Conservation (phyloP, 2,888 invertebrate genomes). For the Oscheius sp. region DNA sequence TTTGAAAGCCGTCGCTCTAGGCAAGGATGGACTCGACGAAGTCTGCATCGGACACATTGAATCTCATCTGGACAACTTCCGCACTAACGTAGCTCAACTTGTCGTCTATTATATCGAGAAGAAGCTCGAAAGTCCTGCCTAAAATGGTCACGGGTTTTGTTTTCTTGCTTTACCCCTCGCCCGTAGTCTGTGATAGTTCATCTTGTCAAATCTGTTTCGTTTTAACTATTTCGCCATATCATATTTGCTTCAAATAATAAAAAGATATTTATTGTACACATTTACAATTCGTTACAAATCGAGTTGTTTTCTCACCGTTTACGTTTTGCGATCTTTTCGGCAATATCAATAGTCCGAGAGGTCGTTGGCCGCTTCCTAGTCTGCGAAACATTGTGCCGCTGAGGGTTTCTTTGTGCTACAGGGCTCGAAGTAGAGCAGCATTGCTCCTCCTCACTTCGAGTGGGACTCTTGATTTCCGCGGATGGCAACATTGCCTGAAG, state of each 20-base stretch:
- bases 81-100: conserved; percentile 63
- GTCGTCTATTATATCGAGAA: conserved; percentile 67
- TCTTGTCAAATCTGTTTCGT: neutral
- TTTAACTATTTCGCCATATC: neutral
- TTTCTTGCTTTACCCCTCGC: neutral
- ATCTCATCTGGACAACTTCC: conserved; percentile 68
- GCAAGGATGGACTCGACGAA: conserved; percentile 69
- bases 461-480: too few relatives aligned
- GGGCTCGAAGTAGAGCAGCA: too few relatives aligned
- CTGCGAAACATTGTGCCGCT: neutral
- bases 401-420: too few relatives aligned
- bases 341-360: neutral
- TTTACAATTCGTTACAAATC: neutral
- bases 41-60: conserved; percentile 69
- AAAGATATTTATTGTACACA: neutral
- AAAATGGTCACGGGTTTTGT: neutral
- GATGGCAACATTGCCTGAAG: too few relatives aligned
- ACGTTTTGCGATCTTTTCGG: neutral
- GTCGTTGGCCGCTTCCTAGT: neutral
- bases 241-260: neutral
- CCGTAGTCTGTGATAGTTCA: conserved; percentile 15
- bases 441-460: too few relatives aligned
- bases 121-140: conserved; percentile 58
- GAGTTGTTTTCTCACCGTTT: neutral
- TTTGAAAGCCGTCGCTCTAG: conserved; percentile 69